Evolutionary conservation across 2,797 vertebrate species (phyloP).

Genomic region (Cheirogaleus major): DNA sequence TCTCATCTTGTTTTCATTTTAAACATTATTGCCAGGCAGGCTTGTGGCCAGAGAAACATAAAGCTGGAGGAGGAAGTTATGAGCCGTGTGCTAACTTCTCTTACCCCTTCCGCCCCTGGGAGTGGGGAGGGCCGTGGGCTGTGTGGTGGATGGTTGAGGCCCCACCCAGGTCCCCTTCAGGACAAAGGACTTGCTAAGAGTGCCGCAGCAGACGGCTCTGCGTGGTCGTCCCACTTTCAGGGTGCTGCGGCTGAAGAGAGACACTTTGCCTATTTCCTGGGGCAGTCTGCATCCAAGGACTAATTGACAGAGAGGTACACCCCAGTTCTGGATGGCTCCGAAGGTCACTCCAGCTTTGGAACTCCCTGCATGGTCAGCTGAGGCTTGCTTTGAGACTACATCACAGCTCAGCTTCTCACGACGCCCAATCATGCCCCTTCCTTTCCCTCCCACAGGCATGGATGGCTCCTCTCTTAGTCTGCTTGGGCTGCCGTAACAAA

Average conservation of each 20-base stretch:
- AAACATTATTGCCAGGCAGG: background rate
- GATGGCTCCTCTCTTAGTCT: background rate
- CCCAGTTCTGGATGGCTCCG: background rate
- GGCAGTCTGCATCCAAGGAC: background rate
- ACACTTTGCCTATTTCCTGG: background rate
- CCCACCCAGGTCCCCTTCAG: background rate
- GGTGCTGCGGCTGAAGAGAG: background rate
- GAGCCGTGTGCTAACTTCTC: background rate
- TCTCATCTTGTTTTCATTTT: background rate
- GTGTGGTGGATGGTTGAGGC: background rate
- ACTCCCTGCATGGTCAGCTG: background rate
- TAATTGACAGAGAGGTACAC: too few relatives aligned
- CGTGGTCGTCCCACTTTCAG: rapidly evolving
- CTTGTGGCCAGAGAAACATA: background rate
- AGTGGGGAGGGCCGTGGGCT: background rate
- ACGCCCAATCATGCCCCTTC: too few relatives aligned
- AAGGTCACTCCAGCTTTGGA: background rate
- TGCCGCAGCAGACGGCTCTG: too few relatives aligned
- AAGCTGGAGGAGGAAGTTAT: too few relatives aligned
- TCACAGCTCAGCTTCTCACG: background rate
- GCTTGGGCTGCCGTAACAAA: background rate
- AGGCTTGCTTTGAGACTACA: too few relatives aligned
- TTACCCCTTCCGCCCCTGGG: background rate
- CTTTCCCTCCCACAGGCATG: rapidly evolving
- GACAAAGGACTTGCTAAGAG: background rate